Percentiles rank a stretch among this genome's conserved stretches.
These are phyloP conservation scores for Ichneumon xanthorius DNA, from an alignment of 2,888 invertebrate genomes.

Conservation along the genomic window DNA sequence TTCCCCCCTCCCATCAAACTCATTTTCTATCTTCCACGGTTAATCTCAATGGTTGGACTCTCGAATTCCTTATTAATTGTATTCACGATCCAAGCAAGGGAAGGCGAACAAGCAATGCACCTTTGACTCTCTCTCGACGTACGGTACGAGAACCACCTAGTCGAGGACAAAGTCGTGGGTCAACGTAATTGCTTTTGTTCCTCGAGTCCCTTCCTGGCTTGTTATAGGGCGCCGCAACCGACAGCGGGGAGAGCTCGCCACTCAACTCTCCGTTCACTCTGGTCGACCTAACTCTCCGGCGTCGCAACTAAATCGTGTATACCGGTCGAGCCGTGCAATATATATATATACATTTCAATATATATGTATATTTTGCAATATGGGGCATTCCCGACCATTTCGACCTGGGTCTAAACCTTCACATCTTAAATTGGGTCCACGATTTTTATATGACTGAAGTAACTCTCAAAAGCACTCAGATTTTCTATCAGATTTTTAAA, in stretches of 20 bases:
- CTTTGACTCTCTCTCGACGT: conserved; percentile 1
- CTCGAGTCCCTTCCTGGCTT: conserved; percentile 44
- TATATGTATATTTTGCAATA: no score
- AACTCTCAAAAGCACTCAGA: no score
- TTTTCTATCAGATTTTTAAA: no score
- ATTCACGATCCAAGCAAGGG: background rate
- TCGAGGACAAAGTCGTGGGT: conserved; percentile 39
- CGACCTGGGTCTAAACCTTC: no score
- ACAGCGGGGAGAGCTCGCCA: conserved; percentile 3
- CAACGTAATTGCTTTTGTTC: conserved; percentile 61
- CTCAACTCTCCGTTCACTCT: conserved; percentile 18
- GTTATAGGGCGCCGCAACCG: conserved; percentile 14
- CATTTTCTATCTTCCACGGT: background rate
- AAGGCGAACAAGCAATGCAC: background rate
- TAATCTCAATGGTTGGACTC: background rate
- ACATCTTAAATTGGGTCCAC: no score
- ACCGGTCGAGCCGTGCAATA: background rate
- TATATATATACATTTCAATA: no score
- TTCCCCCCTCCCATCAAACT: background rate
- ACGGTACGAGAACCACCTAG: background rate
- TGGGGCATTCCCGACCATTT: no score
- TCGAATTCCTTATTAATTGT: background rate
- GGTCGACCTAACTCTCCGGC: conserved; percentile 18
- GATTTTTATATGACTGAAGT: no score
- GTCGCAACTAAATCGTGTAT: conserved; percentile 29